phyloP scores from a whole-genome alignment of 1,140 invertebrate genomes.

The Megathymus violae region DNA sequence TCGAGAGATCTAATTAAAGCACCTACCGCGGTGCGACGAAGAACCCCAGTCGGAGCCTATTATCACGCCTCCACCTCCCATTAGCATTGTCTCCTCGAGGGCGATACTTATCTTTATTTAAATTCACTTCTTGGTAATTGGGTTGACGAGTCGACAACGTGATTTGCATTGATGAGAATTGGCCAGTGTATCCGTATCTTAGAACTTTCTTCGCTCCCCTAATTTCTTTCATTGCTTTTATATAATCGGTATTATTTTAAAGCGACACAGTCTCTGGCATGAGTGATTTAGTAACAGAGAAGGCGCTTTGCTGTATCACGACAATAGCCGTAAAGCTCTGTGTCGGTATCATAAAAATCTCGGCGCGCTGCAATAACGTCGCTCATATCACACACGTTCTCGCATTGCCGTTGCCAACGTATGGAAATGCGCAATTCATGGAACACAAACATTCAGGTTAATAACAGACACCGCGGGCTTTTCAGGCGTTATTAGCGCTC shows the following conservation, averaged over 20 bases:
- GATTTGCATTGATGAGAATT: constrained; percentile 83
- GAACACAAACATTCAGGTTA: constrained; percentile 50
- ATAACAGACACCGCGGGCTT: constrained; percentile 44
- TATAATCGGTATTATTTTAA: constrained; percentile 51
- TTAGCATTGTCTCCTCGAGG: constrained; percentile 82
- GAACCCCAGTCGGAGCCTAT: constrained; percentile 73
- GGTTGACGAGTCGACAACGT: constrained; percentile 83
- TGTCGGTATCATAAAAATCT: constrained; percentile 43
- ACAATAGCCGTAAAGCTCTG: constrained; percentile 36
- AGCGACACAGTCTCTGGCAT: constrained; percentile 23
- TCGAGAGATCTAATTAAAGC: constrained; percentile 81
- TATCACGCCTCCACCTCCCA: constrained; percentile 78
- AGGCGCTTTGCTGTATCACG: constrained; percentile 23
- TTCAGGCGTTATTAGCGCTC: constrained; percentile 43
- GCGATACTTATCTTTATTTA: constrained; percentile 84
- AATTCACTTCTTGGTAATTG: constrained; percentile 83
- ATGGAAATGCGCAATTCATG: constrained; percentile 48
- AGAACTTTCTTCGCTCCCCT: constrained; percentile 65
- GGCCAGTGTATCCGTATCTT: constrained; percentile 67
- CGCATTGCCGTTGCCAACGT: constrained; percentile 39
- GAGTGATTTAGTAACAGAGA: constrained; percentile 18
- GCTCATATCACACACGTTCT: constrained; percentile 42
- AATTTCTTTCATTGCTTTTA: constrained; percentile 76
- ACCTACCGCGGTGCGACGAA: constrained; percentile 70
- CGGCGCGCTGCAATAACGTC: constrained; percentile 41